Percentiles rank a stretch among this genome's conserved stretches.
Evolutionary conservation across 2,888 invertebrate genomes (phyloP).

Genomic region (Emmelina monodactyla): DNA sequence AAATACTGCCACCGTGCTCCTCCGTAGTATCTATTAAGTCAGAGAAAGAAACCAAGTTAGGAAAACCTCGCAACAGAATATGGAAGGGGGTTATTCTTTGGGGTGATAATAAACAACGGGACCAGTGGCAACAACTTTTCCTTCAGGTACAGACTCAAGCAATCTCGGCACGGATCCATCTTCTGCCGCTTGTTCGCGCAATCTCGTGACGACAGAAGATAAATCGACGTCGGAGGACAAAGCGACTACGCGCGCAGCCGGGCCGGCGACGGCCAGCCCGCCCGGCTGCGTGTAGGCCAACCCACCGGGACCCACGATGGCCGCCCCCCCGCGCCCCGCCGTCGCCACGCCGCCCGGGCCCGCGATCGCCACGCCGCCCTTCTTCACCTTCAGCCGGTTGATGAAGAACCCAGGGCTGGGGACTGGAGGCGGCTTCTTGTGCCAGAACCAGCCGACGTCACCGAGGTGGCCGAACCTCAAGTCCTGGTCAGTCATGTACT

Average conservation of each 20-base stretch:
- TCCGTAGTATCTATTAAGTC: conserved; percentile 41
- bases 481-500: conserved; percentile 25
- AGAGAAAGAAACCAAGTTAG: conserved; percentile 32
- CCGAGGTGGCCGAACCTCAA: conserved; percentile 30
- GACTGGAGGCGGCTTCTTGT: conserved; percentile 33
- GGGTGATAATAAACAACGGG: conserved; percentile 75
- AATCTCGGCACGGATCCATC: conserved; percentile 42
- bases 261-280: conserved; percentile 78
- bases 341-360: conserved; percentile 85
- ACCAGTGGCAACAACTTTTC: conserved; percentile 76
- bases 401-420: conserved; percentile 72
- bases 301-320: conserved; percentile 81
- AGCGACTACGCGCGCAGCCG: conserved; percentile 74
- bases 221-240: conserved; percentile 70
- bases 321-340: conserved; percentile 80
- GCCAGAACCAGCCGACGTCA: conserved; percentile 28
- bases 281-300: conserved; percentile 78
- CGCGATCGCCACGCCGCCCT: conserved; percentile 81
- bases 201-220: conserved; percentile 54
- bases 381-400: conserved; percentile 72
- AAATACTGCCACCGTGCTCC: conserved; percentile 18
- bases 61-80: neutral
- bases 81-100: conserved; percentile 22
- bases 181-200: conserved; percentile 36
- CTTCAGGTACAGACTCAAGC: conserved; percentile 66